Conservation (phyloP, 2,113 vertebrate species). For the Podiceps cristatus region DNA sequence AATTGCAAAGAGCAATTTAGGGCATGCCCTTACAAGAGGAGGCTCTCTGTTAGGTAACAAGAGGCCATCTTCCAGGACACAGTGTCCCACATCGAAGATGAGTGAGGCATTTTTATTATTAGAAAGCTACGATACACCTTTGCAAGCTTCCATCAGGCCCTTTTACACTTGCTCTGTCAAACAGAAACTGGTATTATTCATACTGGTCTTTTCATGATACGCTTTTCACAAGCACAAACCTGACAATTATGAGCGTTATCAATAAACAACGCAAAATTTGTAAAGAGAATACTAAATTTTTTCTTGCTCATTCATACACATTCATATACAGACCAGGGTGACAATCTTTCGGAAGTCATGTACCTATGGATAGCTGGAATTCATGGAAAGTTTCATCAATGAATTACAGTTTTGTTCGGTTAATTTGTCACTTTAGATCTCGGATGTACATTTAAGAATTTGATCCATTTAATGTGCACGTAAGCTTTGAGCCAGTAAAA, state of each 20-base stretch:
- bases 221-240: neutral
- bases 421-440: neutral
- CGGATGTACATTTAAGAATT: neutral
- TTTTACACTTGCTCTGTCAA: neutral
- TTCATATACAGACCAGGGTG: rapidly evolving
- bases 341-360: neutral
- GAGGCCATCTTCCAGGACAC: slow-evolving; percentile 2
- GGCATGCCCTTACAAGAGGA: neutral
- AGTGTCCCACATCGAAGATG: neutral
- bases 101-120: slow-evolving; percentile 6
- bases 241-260: neutral
- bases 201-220: neutral
- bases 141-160: neutral
- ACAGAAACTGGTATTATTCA: neutral
- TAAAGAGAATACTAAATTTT: neutral
- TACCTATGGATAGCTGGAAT: neutral
- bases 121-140: neutral
- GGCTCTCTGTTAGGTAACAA: neutral
- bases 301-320: neutral
- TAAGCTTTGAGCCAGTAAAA: slow-evolving; percentile 25
- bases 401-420: neutral
- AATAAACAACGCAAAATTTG: neutral
- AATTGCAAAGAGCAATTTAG: neutral
- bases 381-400: neutral
- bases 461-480: slow-evolving; percentile 1